A percentile compares a stretch with the other conserved stretches of the same genome.
These are phyloP conservation scores for Cydia strobilella DNA, from an alignment of 1,140 invertebrate genomes.

Conservation along the genomic window DNA sequence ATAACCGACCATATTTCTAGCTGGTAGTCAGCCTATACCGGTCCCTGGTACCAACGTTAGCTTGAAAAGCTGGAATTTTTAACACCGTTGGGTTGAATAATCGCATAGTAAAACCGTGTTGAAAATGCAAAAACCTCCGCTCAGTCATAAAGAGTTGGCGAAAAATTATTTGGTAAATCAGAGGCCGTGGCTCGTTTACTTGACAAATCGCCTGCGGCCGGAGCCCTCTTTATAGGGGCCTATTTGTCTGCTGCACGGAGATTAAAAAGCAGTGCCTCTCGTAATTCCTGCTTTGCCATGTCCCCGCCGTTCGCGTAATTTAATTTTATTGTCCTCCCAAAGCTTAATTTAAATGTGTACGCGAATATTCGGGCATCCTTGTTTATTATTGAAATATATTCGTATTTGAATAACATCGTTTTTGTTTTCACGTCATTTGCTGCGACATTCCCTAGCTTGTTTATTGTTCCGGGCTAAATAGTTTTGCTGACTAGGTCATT, in stretches of 20 bases:
- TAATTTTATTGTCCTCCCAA: conserved; percentile 33
- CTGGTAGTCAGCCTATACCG: too few species aligned
- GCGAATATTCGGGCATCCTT: conserved; percentile 23
- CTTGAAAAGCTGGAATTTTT: not conserved
- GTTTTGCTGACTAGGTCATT: conserved; percentile 7
- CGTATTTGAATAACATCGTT: conserved; percentile 18
- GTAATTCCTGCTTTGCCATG: conserved; percentile 33
- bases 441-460: not conserved
- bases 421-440: conserved; percentile 17
- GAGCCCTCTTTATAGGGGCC: conserved; percentile 32
- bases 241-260: conserved; percentile 32
- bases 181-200: conserved; percentile 29
- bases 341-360: conserved; percentile 32
- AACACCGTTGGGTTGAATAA: conserved; percentile 1
- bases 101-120: conserved; percentile 24
- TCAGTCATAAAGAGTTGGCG: conserved; percentile 24
- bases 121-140: conserved; percentile 8
- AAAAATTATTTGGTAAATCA: conserved; percentile 31
- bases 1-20: too few species aligned
- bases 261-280: conserved; percentile 33
- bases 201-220: conserved; percentile 29
- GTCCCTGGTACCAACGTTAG: not conserved
- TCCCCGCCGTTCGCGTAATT: conserved; percentile 33
- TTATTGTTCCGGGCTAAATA: conserved; percentile 12
- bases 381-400: conserved; percentile 31